Evolutionary conservation across 2,797 vertebrate genomes (phyloP).

Genomic region (Siniperca undulata): DNA sequence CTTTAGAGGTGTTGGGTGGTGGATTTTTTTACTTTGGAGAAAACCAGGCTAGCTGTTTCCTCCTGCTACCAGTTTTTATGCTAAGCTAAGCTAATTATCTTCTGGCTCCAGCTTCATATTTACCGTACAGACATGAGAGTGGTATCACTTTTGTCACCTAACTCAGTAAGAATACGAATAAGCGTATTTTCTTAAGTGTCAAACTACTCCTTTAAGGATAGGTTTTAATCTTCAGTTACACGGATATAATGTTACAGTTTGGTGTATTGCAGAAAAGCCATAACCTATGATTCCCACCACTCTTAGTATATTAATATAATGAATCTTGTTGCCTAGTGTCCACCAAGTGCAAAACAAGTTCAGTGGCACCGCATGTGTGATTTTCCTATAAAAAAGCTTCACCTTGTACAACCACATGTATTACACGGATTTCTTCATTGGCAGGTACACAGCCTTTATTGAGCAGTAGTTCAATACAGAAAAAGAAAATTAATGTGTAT

Average conservation of each 20-base stretch:
- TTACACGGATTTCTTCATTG: neutral
- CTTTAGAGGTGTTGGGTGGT: no score
- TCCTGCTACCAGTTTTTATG: neutral
- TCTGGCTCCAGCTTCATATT: neutral
- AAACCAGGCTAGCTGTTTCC: neutral
- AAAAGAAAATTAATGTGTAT: conserved; percentile 10
- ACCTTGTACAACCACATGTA: conserved; percentile 5
- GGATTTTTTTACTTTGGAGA: no score
- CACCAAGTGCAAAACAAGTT: neutral
- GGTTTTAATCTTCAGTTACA: neutral
- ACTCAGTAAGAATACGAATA: neutral
- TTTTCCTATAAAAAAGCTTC: neutral
- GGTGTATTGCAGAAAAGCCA: neutral
- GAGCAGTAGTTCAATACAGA: neutral
- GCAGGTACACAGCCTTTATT: conserved; percentile 3
- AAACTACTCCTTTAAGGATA: neutral
- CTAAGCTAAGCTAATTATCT: neutral
- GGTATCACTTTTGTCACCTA: neutral
- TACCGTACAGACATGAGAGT: neutral
- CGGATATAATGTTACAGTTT: neutral
- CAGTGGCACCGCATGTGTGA: neutral
- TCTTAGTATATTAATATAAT: neutral
- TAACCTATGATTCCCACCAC: neutral
- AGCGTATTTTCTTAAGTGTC: neutral
- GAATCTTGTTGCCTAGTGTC: neutral